phyloP scores from a whole-genome alignment of 2,888 invertebrate species.

The Drosophila mimica region DNA sequence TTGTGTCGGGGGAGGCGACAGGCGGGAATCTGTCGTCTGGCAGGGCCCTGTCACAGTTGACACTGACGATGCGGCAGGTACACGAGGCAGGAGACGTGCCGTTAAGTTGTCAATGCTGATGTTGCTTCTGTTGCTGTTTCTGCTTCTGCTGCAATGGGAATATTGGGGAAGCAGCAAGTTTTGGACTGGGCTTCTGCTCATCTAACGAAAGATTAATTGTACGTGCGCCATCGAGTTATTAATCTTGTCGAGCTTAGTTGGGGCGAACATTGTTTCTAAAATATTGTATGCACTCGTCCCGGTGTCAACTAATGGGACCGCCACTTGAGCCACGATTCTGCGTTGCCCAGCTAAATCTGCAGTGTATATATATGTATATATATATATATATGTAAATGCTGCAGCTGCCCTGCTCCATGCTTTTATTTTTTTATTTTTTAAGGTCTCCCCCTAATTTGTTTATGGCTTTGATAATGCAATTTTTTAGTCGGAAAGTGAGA shows the following conservation, averaged over 20 bases:
- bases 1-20: slow-evolving; percentile 29
- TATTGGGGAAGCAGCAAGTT: slow-evolving; percentile 9
- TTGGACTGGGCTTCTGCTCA: slow-evolving; percentile 37
- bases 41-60: slow-evolving; percentile 75
- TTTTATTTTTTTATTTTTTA: slow-evolving; percentile 21
- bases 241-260: slow-evolving; percentile 81
- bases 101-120: slow-evolving; percentile 60
- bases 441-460: slow-evolving; percentile 74
- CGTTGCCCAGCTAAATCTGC: slow-evolving; percentile 33
- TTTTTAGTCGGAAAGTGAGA: slow-evolving; percentile 61
- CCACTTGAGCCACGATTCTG: slow-evolving; percentile 74
- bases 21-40: slow-evolving; percentile 47
- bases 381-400: too few relatives aligned
- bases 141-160: not conserved
- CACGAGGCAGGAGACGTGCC: slow-evolving; percentile 59
- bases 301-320: slow-evolving; percentile 80
- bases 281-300: slow-evolving; percentile 72
- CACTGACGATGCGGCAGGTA: slow-evolving; percentile 80
- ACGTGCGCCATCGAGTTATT: slow-evolving; percentile 82
- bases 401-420: slow-evolving; percentile 44
- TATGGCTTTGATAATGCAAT: slow-evolving; percentile 78
- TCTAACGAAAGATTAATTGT: slow-evolving; percentile 82
- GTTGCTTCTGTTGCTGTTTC: not conserved
- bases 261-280: slow-evolving; percentile 72
- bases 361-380: not conserved